Evolutionary conservation across 2,113 vertebrate genomes (phyloP), one percentile per base, ranked within the genome.

Genomic region (Phylloscopus trochilus): DNA sequence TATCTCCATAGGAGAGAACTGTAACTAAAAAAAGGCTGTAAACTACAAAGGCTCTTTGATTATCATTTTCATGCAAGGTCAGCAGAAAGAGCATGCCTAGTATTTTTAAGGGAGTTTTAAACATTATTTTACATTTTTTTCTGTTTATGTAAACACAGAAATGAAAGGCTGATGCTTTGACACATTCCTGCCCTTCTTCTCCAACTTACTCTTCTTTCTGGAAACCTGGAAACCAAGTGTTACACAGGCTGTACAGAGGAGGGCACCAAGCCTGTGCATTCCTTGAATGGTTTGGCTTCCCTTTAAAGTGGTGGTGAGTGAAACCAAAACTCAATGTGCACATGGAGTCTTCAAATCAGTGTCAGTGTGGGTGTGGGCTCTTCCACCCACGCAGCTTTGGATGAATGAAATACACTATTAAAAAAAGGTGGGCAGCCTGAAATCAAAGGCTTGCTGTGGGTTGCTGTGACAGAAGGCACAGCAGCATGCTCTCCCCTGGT

Each of bases 21-120:
- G 88, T 44, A 43, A 77, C 64, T 63, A 28, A 51, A 90, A 90
- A 90, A 63, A 44, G 43, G 27, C 59, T 83, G 44, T 82, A 84
- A 94, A 88, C 59, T 90, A 91, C 82, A 94, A 95, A 85, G 82
- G 23, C 47, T 87, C 74, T 95, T 94, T 84, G 89, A 93, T 91
- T 77, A 47, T 55, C 7, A 74, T 80, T 90, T 95, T 95, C 47
- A 43, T 79, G 82, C 90, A 88, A 92, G 70, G 87, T 87, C 93
- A 95, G 87, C 89, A 95, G 64, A 85, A 94, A 83, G 22, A 91
- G 31, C 46, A 56, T 7, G 62, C 16, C 55, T 93, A 64, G 43
- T 90, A 83, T 85, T 94, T 95, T 66, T 28, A 91, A 76, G 35
- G 79, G 74, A n/a, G 41, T 41, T 94, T 90, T 64, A 83, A 91